Conservation (phyloP, 2,888 invertebrate species). For the Pachliopta kotzebuea region DNA sequence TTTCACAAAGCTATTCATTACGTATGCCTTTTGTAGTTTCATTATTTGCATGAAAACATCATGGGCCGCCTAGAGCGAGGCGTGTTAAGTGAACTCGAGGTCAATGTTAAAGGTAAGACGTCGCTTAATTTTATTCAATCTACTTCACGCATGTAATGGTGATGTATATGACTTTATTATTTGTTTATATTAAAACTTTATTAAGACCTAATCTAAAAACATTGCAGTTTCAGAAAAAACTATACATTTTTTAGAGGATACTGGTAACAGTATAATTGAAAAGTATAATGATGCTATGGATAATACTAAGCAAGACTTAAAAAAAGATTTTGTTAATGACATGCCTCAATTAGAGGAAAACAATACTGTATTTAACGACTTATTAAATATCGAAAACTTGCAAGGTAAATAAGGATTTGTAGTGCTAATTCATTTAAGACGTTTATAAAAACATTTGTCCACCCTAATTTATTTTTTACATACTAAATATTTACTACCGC, state of each 20-base stretch:
- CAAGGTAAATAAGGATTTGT: conserved; percentile 9
- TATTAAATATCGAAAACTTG: conserved; percentile 3
- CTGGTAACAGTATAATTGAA: conserved; percentile 31
- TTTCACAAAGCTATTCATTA: conserved; percentile 7
- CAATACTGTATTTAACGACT: conserved; percentile 1
- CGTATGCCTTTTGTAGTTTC: conserved; percentile 33
- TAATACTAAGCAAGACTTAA: conserved; percentile 42
- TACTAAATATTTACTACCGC: too few species aligned
- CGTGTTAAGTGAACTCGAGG: conserved; percentile 35
- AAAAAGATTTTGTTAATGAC: conserved; percentile 53
- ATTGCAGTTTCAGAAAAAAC: conserved; percentile 48
- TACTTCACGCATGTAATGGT: conserved; percentile 29
- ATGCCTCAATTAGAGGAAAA: conserved; percentile 56
- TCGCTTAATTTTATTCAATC: conserved; percentile 27
- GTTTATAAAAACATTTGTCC: too few species aligned
- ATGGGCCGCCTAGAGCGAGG: conserved; percentile 32
- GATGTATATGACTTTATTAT: conserved; percentile 15
- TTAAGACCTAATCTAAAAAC: conserved; percentile 5
- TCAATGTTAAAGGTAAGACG: conserved; percentile 37
- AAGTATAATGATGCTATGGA: conserved; percentile 38
- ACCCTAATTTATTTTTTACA: too few species aligned
- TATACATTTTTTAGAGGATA: conserved; percentile 44
- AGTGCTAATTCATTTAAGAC: too few species aligned
- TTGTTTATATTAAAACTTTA: conserved; percentile 21
- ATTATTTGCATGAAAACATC: conserved; percentile 35